Base-by-base conservation (phyloP, 1,140 invertebrate genomes). In the Eupristina koningsbergeri region DNA sequence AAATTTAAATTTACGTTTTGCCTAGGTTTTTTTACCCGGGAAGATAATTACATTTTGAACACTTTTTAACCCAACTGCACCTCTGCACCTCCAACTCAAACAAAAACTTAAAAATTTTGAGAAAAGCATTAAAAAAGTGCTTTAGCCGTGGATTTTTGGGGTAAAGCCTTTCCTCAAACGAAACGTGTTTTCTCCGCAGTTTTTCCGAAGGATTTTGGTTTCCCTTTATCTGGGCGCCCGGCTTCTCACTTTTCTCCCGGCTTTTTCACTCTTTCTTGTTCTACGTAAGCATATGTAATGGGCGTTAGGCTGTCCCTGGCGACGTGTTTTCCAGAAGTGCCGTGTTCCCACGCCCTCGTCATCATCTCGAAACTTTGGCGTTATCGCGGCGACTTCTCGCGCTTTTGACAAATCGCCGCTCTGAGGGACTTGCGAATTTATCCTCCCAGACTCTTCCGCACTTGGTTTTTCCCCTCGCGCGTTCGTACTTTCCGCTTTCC, bases 371-470 rank as follows among this genome's bases (percentile, higher is more conserved):
- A 88, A 88, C 84, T 89, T 88, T 77, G 83, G 39, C 79, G 85
- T 87, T 88, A 89, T 89, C 88, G 85, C 76, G 39, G 80, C 77
- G 80, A 61, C 76, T 67, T n/a, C 31, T 50, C 81, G 79, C 64
- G 86, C 73, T 76, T 84, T 85, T 89, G 87, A 89, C 87, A 89
- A 88, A 89, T 89, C 85, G 87, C 82, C 73, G 86, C 45, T 84
- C 75, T 80, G 73, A 79, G 31, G 61, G 47, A 67, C 81, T 76
- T 50, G 84, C 73, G 84, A 76, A 85, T 84, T 84, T 77, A 67
- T 69, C 80, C 53, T 80, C 74, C 58, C 17, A 34, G 53, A 69
- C 78, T 58, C 53, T 75, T 75, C n/a, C 29, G 19, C n/a, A 45
- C n/a, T 58, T 53, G n/a, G 29, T 63, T 76, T 82, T 69, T 81